A percentile compares a stretch with the other conserved stretches of the same genome.
These are phyloP conservation scores for Drosophila sordidula DNA, from an alignment of 2,888 invertebrate genomes.

Conservation along the genomic window DNA sequence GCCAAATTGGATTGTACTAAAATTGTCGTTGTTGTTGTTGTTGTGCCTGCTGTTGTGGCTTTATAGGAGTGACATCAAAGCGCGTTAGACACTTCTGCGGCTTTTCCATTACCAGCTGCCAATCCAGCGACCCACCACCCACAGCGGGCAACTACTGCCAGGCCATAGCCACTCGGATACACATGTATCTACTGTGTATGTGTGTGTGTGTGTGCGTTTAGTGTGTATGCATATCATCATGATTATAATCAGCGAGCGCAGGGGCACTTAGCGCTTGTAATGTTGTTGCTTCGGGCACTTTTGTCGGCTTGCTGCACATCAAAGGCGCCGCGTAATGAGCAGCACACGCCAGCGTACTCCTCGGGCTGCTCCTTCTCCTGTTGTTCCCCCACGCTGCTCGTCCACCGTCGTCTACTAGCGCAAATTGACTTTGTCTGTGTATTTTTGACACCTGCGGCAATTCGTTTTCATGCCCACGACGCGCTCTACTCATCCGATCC, in stretches of 20 bases:
- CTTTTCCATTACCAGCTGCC: conserved; percentile 54
- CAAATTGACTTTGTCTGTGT: conserved; percentile 80
- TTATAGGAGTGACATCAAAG: conserved; percentile 41
- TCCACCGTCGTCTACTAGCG: conserved; percentile 50
- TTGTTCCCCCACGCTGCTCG: neutral
- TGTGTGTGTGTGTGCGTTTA: conserved; percentile 14
- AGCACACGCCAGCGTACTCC: conserved; percentile 61
- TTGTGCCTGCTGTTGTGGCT: conserved; percentile 4
- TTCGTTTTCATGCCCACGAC: conserved; percentile 64
- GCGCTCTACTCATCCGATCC: neutral
- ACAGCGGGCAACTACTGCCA: conserved; percentile 26
- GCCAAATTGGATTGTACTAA: conserved; percentile 39
- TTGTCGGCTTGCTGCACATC: conserved; percentile 79
- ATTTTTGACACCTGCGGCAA: conserved; percentile 79
- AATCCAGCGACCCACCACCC: neutral
- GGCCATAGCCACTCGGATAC: conserved; percentile 4
- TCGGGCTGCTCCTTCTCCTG: conserved; percentile 15
- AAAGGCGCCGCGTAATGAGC: conserved; percentile 79
- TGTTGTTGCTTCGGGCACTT: conserved; percentile 72
- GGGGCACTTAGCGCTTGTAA: conserved; percentile 76
- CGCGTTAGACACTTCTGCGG: conserved; percentile 47
- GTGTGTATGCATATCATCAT: conserved; percentile 61
- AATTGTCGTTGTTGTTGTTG: conserved; percentile 12
- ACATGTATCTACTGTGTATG: neutral
- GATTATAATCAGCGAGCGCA: conserved; percentile 75